These are phyloP conservation scores for Papilio polytes DNA, from an alignment of 1,140 invertebrate species.

Conservation along the genomic window DNA sequence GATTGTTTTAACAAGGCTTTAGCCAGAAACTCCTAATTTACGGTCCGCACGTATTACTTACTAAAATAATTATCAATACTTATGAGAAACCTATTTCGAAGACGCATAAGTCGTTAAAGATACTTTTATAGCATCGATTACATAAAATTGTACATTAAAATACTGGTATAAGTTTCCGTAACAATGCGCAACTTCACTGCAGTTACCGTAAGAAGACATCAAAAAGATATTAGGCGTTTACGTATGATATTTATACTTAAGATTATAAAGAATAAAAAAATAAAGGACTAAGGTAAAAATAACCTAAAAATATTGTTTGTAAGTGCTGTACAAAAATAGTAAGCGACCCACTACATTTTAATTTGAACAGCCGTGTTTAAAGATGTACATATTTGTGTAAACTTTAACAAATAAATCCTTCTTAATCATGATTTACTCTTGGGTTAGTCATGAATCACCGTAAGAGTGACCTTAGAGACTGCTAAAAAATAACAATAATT, in stretches of 20 bases:
- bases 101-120: background rate
- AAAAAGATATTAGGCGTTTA: background rate
- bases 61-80: background rate
- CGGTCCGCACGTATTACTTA: background rate
- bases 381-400: background rate
- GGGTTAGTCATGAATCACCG: background rate
- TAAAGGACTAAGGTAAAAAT: background rate
- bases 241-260: background rate
- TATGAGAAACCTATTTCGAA: background rate
- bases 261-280: too few species aligned
- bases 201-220: background rate
- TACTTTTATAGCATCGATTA: background rate
- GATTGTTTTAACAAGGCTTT: conserved; percentile 8
- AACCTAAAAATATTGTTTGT: too few species aligned
- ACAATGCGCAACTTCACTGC: background rate
- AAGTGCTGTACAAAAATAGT: background rate
- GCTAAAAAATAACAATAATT: background rate
- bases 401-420: conserved; percentile 3
- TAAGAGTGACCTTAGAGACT: background rate
- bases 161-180: background rate
- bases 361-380: background rate
- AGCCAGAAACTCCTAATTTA: background rate
- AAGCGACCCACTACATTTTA: background rate
- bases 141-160: conserved; percentile 4
- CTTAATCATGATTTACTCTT: conserved; percentile 20